phyloP scores from a whole-genome alignment of 2,113 vertebrate species.

The Eretmochelys imbricata region DNA sequence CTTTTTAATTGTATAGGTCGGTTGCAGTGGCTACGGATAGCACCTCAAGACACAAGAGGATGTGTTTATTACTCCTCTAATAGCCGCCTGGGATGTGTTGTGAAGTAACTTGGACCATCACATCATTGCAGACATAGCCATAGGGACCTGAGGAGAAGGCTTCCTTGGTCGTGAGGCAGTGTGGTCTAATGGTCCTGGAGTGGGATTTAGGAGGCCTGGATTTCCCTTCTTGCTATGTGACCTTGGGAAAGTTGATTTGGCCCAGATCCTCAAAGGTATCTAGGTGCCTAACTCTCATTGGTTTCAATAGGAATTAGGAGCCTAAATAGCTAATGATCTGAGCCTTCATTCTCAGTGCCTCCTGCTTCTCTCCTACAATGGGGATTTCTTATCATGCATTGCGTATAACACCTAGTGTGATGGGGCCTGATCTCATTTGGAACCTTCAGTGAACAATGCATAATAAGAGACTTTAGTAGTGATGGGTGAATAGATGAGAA shows the following conservation, averaged over 20 bases:
- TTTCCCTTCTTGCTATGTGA: not conserved
- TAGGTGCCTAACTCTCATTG: not conserved
- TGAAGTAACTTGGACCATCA: not conserved
- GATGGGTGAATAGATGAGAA: not conserved
- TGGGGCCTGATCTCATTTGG: not conserved
- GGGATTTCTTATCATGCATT: not conserved
- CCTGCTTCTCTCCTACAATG: not conserved
- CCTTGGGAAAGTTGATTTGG: not conserved
- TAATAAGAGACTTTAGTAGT: not conserved
- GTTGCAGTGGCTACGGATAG: not conserved
- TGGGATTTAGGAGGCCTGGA: not conserved
- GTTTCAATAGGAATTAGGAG: not conserved
- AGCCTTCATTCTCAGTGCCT: not conserved
- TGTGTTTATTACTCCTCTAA: not conserved
- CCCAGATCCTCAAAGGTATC: too few species aligned
- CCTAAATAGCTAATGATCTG: not conserved
- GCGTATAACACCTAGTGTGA: not conserved
- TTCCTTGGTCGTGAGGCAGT: not conserved
- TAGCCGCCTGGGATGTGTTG: not conserved
- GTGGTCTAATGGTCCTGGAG: not conserved
- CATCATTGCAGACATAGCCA: not conserved
- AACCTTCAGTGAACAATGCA: not conserved
- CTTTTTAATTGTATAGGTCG: not conserved
- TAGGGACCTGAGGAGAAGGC: not conserved
- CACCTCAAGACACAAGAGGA: not conserved